Evolutionary conservation across 2,888 invertebrate species (phyloP).

Genomic region (Ormyrus pomaceus): DNA sequence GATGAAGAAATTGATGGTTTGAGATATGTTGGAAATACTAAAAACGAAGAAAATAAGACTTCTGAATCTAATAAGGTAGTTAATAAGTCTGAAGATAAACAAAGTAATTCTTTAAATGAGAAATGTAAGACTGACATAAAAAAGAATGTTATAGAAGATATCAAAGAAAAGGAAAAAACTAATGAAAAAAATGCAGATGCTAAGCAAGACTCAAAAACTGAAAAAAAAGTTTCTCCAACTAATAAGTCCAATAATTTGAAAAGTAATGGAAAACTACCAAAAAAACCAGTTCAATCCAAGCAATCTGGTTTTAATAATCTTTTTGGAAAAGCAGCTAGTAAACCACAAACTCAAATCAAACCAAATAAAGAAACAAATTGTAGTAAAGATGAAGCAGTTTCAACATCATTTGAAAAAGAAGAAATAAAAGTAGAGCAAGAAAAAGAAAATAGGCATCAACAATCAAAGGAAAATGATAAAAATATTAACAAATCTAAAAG

Average conservation of each 20-base stretch:
- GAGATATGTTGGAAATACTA: conserved; percentile 30
- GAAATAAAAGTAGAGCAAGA: conserved; percentile 19
- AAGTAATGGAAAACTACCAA: conserved; percentile 57
- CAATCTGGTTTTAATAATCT: conserved; percentile 66
- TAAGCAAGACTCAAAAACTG: conserved; percentile 32
- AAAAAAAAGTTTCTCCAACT: conserved; percentile 49
- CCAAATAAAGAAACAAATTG: conserved; percentile 3
- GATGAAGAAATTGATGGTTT: conserved; percentile 55
- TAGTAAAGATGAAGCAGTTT: background rate
- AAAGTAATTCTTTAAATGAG: conserved; percentile 43
- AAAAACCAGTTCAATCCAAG: conserved; percentile 63
- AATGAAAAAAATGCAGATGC: conserved; percentile 39
- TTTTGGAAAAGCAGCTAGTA: conserved; percentile 63
- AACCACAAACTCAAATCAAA: conserved; percentile 30
- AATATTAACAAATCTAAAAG: conserved; percentile 33
- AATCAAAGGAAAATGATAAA: conserved; percentile 29
- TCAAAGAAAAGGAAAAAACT: conserved; percentile 26
- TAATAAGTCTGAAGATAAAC: conserved; percentile 35
- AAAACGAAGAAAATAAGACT: conserved; percentile 34
- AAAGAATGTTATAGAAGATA: conserved; percentile 20
- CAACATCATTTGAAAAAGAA: background rate
- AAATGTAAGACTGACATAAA: conserved; percentile 15
- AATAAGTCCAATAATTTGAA: conserved; percentile 50
- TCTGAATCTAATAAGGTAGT: conserved; percentile 29
- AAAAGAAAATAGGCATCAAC: conserved; percentile 42